phyloP scores from a whole-genome alignment of 2,888 invertebrate genomes.

The Tolmerus cingulatus region DNA sequence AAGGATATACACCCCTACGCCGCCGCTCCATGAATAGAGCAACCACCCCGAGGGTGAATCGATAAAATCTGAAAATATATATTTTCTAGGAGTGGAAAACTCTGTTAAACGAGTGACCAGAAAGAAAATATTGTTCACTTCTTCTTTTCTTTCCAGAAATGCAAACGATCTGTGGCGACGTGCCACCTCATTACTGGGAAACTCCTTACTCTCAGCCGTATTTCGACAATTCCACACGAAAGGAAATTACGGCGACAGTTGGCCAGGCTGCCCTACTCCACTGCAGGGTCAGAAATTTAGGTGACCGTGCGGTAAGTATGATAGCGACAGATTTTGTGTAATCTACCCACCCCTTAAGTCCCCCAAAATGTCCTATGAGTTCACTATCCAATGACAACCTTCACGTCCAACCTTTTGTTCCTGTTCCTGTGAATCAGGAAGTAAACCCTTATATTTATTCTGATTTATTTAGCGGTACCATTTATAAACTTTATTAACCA shows the following conservation, averaged over 20 bases:
- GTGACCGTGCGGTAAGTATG: slow-evolving; percentile 84
- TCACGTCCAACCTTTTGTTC: not conserved
- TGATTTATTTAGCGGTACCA: not conserved
- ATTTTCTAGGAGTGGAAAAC: not conserved
- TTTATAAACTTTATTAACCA: not conserved
- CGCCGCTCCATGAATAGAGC: not conserved
- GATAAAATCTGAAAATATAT: slow-evolving; percentile 26
- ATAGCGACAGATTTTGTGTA: not conserved
- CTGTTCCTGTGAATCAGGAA: not conserved
- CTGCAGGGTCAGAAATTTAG: slow-evolving; percentile 85
- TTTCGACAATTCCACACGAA: slow-evolving; percentile 86
- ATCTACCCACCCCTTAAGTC: not conserved
- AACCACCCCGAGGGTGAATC: not conserved
- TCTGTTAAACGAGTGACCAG: not conserved
- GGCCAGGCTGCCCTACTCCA: slow-evolving; percentile 87
- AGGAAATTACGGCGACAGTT: slow-evolving; percentile 85
- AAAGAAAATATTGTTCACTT: slow-evolving; percentile 15
- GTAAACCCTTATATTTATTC: not conserved
- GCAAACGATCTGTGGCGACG: slow-evolving; percentile 60
- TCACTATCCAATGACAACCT: not conserved
- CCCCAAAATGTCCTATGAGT: not conserved
- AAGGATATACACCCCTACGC: not conserved
- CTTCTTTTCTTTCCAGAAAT: slow-evolving; percentile 55
- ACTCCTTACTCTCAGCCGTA: slow-evolving; percentile 83
- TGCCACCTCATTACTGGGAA: slow-evolving; percentile 63